A percentile compares a stretch with the other conserved stretches of the same genome.
phyloP scores from a whole-genome alignment of 2,888 invertebrate species.

The Ecdyonurus torrentis region DNA sequence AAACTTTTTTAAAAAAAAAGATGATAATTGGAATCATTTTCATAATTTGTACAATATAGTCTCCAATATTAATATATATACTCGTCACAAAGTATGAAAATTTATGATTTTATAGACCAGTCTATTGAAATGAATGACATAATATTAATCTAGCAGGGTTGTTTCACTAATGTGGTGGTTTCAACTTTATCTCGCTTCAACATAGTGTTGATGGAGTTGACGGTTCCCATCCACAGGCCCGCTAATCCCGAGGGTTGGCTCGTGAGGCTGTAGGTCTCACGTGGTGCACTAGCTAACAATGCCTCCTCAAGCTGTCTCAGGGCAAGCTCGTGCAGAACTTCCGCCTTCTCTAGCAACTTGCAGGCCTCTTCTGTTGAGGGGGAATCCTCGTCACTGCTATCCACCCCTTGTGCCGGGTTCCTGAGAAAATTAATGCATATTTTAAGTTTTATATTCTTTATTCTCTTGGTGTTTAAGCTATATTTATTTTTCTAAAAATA shows the following conservation, averaged over 20 bases:
- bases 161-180: background rate
- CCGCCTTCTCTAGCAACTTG: background rate
- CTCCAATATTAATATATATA: too few species aligned
- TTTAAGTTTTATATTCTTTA: too few species aligned
- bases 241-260: background rate
- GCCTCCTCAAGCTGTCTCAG: slow-evolving; percentile 1
- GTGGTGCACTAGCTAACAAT: background rate
- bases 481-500: too few species aligned
- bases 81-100: too few species aligned
- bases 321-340: background rate
- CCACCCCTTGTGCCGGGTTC: too few species aligned
- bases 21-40: too few species aligned
- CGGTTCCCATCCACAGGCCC: background rate
- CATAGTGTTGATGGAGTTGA: background rate
- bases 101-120: background rate
- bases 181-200: background rate
- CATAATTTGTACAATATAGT: too few species aligned
- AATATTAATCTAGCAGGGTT: background rate
- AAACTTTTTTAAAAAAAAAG: too few species aligned
- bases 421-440: too few species aligned
- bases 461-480: too few species aligned
- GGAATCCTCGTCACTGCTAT: background rate
- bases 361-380: background rate
- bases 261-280: background rate
- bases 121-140: too few species aligned